phyloP scores from a whole-genome alignment of 2,797 vertebrate species.

The Masticophis lateralis region DNA sequence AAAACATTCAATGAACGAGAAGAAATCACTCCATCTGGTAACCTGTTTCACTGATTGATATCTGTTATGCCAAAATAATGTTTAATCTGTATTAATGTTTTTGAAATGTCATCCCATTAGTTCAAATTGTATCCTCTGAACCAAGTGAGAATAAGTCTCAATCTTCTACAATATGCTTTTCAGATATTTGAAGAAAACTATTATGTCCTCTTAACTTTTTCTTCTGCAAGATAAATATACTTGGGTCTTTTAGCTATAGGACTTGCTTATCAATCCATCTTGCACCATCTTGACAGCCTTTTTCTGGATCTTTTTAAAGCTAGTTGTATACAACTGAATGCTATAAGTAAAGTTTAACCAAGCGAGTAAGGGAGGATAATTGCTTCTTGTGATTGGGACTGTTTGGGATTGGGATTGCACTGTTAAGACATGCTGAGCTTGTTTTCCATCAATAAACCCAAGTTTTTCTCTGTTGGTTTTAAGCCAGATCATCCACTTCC shows the following conservation, averaged over 20 bases:
- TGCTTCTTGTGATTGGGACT: background rate
- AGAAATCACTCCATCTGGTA: background rate
- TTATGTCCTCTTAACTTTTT: background rate
- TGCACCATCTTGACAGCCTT: background rate
- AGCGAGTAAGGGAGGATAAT: background rate
- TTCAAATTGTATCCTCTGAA: background rate
- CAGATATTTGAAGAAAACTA: background rate
- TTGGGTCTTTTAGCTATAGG: background rate
- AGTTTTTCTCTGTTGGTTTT: background rate
- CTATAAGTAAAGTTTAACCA: background rate
- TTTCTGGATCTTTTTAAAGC: background rate
- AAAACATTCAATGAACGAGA: background rate
- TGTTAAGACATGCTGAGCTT: no score
- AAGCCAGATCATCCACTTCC: background rate
- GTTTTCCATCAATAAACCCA: no score
- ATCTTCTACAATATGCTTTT: background rate
- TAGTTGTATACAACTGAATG: background rate
- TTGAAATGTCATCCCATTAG: background rate
- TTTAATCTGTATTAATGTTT: background rate
- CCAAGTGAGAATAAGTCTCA: background rate
- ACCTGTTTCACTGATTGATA: background rate
- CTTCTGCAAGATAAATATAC: background rate
- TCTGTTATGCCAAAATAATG: background rate
- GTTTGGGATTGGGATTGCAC: no score
- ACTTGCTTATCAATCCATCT: background rate